phyloP scores from a whole-genome alignment of 2,888 invertebrate genomes.

The Timandra comae region DNA sequence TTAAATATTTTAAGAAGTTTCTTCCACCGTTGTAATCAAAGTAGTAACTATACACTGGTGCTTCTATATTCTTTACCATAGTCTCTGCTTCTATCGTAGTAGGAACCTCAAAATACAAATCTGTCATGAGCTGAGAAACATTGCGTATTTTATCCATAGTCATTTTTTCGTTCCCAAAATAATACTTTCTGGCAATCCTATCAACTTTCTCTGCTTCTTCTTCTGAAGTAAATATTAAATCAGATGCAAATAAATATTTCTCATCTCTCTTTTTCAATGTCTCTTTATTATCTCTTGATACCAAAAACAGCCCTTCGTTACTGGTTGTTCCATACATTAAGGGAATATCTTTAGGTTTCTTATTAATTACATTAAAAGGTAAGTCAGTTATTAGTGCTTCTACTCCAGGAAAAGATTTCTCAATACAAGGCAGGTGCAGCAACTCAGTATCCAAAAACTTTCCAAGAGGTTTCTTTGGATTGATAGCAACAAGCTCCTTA shows the following conservation, averaged over 20 bases:
- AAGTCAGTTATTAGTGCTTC: constrained; percentile 52
- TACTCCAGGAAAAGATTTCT: constrained; percentile 43
- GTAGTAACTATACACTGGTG: constrained; percentile 50
- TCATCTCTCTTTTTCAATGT: constrained; percentile 37
- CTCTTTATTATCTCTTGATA: constrained; percentile 27
- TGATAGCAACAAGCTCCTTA: constrained; percentile 37
- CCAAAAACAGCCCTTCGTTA: constrained; percentile 48
- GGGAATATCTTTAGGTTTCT: constrained; percentile 39
- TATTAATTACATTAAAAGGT: constrained; percentile 49
- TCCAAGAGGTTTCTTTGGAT: constrained; percentile 41
- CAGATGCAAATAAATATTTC: constrained; percentile 56
- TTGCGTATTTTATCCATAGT: constrained; percentile 49
- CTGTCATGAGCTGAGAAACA: constrained; percentile 49
- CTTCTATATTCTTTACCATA: constrained; percentile 25
- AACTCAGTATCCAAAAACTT: constrained; percentile 57
- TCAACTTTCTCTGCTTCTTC: constrained; percentile 38
- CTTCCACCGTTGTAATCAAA: constrained; percentile 56
- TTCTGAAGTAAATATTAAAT: constrained; percentile 47
- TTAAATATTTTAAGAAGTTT: constrained; percentile 44
- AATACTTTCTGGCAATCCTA: constrained; percentile 48
- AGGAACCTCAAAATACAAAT: constrained; percentile 63
- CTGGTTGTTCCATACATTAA: constrained; percentile 51
- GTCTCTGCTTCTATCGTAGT: constrained; percentile 46
- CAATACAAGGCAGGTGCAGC: constrained; percentile 56
- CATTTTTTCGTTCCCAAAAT: constrained; percentile 60